These are phyloP conservation scores for Augochlorella aurata DNA, from an alignment of 2,888 invertebrate species.

Conservation along the genomic window DNA sequence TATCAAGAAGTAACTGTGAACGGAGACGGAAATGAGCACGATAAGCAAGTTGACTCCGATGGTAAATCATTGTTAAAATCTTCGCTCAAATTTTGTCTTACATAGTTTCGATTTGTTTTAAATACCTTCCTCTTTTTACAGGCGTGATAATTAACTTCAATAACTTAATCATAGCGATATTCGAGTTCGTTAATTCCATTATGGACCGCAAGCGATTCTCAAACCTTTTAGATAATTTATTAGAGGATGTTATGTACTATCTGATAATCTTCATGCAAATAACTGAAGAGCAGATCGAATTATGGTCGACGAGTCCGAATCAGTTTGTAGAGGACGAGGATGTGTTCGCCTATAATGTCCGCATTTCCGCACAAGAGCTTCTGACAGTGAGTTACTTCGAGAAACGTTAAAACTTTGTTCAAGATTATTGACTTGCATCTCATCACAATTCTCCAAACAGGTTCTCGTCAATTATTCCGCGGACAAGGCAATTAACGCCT, in stretches of 20 bases:
- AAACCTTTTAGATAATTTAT: constrained; percentile 84
- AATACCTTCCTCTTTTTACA: constrained; percentile 54
- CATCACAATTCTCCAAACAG: constrained; percentile 56
- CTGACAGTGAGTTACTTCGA: constrained; percentile 81
- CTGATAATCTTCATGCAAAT: constrained; percentile 88
- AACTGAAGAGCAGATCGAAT: constrained; percentile 86
- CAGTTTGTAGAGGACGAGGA: constrained; percentile 88
- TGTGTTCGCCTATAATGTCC: constrained; percentile 85
- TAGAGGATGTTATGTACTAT: constrained; percentile 87
- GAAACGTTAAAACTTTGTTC: not conserved
- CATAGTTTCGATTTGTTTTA: not conserved
- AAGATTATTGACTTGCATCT: not conserved
- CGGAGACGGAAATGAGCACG: constrained; percentile 82
- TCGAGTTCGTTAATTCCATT: constrained; percentile 87
- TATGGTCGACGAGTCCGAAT: constrained; percentile 86
- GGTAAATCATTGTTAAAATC: constrained; percentile 78
- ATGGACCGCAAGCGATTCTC: constrained; percentile 85
- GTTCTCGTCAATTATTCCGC: constrained; percentile 81
- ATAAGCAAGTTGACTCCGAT: constrained; percentile 86
- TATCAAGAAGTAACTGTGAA: constrained; percentile 87
- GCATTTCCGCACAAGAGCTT: constrained; percentile 87
- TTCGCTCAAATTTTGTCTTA: not conserved
- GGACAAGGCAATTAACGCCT: constrained; percentile 83
- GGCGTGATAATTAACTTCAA: constrained; percentile 87
- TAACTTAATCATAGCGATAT: constrained; percentile 86